Evolutionary conservation across 2,888 invertebrate species (phyloP).

Genomic region (Graphium colonna): DNA sequence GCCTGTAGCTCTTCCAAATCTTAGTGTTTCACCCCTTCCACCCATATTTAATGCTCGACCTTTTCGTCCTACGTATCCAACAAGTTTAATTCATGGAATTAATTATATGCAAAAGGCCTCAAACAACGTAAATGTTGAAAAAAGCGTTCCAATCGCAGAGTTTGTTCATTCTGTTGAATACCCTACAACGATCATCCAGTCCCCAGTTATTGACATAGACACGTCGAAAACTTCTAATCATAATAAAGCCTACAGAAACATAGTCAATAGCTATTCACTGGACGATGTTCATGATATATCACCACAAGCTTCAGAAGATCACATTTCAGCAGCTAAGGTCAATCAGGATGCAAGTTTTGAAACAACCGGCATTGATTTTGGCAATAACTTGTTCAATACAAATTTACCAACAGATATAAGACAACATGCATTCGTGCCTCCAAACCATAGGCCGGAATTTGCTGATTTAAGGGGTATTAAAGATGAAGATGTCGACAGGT

Average conservation of each 20-base stretch:
- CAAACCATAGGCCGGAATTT: slow-evolving; percentile 58
- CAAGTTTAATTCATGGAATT: slow-evolving; percentile 49
- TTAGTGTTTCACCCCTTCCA: slow-evolving; percentile 81
- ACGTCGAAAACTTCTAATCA: slow-evolving; percentile 50
- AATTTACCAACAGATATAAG: slow-evolving; percentile 50
- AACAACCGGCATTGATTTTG: slow-evolving; percentile 58
- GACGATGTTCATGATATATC: slow-evolving; percentile 73
- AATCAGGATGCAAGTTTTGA: slow-evolving; percentile 65
- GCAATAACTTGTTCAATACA: slow-evolving; percentile 58
- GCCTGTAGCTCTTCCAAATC: slow-evolving; percentile 83
- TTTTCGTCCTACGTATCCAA: slow-evolving; percentile 59
- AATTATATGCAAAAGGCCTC: slow-evolving; percentile 50
- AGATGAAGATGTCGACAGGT: slow-evolving; percentile 68
- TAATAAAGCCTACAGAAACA: slow-evolving; percentile 63
- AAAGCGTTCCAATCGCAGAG: slow-evolving; percentile 84
- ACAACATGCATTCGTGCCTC: slow-evolving; percentile 38
- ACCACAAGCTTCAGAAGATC: slow-evolving; percentile 74
- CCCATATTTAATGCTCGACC: slow-evolving; percentile 82
- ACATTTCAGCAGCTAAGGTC: slow-evolving; percentile 63
- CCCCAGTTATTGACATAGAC: slow-evolving; percentile 83
- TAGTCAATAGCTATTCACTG: slow-evolving; percentile 57
- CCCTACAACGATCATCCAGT: slow-evolving; percentile 85
- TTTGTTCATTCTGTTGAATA: slow-evolving; percentile 86
- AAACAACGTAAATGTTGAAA: slow-evolving; percentile 76
- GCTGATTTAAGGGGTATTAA: slow-evolving; percentile 65